Percentiles rank a stretch among this genome's conserved stretches.
Evolutionary conservation across 2,888 invertebrate species (phyloP).

Genomic region (Sisyra nigra): DNA sequence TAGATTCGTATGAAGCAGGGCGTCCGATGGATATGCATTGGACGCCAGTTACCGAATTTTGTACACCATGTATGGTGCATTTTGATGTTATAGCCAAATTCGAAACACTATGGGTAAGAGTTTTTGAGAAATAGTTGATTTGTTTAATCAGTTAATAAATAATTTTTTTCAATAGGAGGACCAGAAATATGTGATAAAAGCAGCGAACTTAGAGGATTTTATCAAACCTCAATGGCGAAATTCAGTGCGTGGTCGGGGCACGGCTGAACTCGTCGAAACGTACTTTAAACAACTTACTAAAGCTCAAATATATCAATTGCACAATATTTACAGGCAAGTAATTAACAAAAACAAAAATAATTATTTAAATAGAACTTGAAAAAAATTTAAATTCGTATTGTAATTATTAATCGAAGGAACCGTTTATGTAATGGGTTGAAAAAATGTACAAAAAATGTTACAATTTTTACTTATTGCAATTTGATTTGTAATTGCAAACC

Average conservation of each 20-base stretch:
- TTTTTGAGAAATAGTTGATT: too few relatives aligned
- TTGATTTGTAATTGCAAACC: too few relatives aligned
- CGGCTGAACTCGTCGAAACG: constrained; percentile 51
- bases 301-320: constrained; percentile 57
- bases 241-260: constrained; percentile 59
- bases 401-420: too few relatives aligned
- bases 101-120: constrained; percentile 57
- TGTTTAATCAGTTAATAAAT: background rate
- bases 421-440: too few relatives aligned
- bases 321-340: constrained; percentile 58
- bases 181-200: constrained; percentile 64
- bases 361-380: too few relatives aligned
- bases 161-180: constrained; percentile 40
- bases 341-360: too few relatives aligned
- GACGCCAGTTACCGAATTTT: constrained; percentile 70
- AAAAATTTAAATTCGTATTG: too few relatives aligned
- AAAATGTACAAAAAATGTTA: too few relatives aligned
- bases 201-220: constrained; percentile 54
- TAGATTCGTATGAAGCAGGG: constrained; percentile 49
- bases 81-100: constrained; percentile 71
- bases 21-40: constrained; percentile 70
- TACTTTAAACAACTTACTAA: constrained; percentile 63
- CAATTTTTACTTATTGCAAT: too few relatives aligned
- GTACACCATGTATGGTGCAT: constrained; percentile 71
- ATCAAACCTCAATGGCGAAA: constrained; percentile 75